phyloP scores from a whole-genome alignment of 1,140 invertebrate species.

The Hypsibius dujardini region DNA sequence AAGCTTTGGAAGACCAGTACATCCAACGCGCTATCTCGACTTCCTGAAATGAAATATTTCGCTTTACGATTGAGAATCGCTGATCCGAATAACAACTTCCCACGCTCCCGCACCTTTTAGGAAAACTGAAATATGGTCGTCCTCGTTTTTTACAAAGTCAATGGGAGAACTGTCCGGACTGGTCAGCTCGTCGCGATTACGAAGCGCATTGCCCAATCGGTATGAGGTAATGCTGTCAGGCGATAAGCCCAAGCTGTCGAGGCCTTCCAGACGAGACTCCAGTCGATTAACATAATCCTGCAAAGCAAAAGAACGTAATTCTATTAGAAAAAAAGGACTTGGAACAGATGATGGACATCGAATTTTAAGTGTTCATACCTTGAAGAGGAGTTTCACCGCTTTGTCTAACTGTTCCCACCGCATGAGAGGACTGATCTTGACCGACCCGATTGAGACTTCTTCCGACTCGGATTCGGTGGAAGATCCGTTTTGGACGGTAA shows the following conservation, averaged over 20 bases:
- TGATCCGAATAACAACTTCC: background rate
- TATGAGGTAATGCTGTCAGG: background rate
- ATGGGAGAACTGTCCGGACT: background rate
- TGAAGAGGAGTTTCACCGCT: slow-evolving; percentile 18
- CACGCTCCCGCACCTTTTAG: slow-evolving; percentile 35
- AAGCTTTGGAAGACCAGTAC: slow-evolving; percentile 84
- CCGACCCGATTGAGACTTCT: background rate
- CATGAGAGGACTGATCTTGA: background rate
- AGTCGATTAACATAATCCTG: background rate
- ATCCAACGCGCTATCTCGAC: slow-evolving; percentile 70
- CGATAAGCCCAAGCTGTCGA: background rate
- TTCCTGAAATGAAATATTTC: slow-evolving; percentile 32
- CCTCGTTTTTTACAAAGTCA: slow-evolving; percentile 41
- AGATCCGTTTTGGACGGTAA: background rate
- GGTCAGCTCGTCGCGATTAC: background rate
- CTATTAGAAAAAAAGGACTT: background rate
- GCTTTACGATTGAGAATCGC: background rate
- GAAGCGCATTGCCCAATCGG: background rate
- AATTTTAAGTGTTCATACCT: slow-evolving; percentile 22
- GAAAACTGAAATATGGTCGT: slow-evolving; percentile 39
- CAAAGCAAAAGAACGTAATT: background rate
- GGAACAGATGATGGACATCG: background rate
- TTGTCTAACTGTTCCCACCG: slow-evolving; percentile 16
- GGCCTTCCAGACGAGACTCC: background rate
- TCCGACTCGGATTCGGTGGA: background rate